Evolutionary conservation across 1,140 invertebrate species (phyloP), one percentile per base, ranked within the genome.

Genomic region (Muscidifurax raptorellus): DNA sequence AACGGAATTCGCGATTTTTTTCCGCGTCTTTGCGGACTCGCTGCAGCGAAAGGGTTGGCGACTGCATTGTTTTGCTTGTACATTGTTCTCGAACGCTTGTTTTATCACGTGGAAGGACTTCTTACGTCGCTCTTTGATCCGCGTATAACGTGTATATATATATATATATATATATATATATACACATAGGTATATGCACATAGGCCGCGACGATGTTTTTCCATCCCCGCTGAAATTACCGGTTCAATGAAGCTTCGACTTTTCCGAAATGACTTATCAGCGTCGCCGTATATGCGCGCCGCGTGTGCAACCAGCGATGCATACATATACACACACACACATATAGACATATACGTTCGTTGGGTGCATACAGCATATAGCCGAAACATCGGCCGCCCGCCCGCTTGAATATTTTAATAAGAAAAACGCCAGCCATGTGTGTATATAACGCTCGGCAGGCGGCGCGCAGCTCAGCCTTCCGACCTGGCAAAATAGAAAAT

Each of bases 331-430:
- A 40, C 7, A 40, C 7, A 40, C 36, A 40, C 6, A 40, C n/a
- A n/a, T n/a, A n/a, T n/a, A n/a, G n/a, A n/a, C n/a, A n/a, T n/a
- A n/a, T n/a, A n/a, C n/a, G n/a, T n/a, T n/a, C n/a, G n/a, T n/a
- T n/a, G n/a, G n/a, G 36, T 10, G 36, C 36, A 9, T 9, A n/a
- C n/a, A n/a, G n/a, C n/a, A 32, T 32, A 40, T 40, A 32, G 30
- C 32, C 71, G 64, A 83, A 82, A 82, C 28, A 78, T 36, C 27
- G 32, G 1, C 3, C 72, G 59, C 66, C 25, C 3, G 36, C 72
- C 18, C 47, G 79, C 36, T 85, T 85, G 79, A 85, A 85, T 85
- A 85, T 85, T 85, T 81, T 81, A 85, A 85, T 85, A 85, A 85
- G 84, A 85, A 77, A 85, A 77, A 85, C 78, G 69, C 22, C 47